Conservation (phyloP, 2,113 vertebrate genomes). For the Hepsetus odoe region DNA sequence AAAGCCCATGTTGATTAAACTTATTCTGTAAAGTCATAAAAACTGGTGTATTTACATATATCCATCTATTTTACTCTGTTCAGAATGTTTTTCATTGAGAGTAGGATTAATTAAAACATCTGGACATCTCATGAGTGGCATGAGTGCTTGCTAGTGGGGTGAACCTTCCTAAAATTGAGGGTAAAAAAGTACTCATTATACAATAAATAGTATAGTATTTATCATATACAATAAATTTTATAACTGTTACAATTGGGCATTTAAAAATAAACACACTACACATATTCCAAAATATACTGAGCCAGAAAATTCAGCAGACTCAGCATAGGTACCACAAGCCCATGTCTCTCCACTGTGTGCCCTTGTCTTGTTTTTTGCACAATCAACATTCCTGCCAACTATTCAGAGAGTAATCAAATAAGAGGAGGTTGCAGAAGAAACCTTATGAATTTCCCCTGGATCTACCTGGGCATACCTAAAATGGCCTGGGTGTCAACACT, state of each 20-base stretch:
- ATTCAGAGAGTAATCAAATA: constrained; percentile 65
- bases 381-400: constrained; percentile 63
- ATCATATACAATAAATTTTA: no score
- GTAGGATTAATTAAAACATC: no score
- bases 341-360: constrained; percentile 58
- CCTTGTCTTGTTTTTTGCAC: constrained; percentile 69
- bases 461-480: not conserved
- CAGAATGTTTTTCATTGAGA: no score
- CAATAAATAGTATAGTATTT: not conserved
- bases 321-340: not conserved
- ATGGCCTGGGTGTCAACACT: constrained; percentile 21
- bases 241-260: no score
- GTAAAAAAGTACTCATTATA: no score
- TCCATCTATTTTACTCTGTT: no score
- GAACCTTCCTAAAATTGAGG: no score
- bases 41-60: no score
- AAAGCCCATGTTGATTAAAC: no score
- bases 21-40: no score
- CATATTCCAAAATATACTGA: not conserved
- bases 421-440: constrained; percentile 54
- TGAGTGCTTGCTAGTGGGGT: no score
- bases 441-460: constrained; percentile 58
- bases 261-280: not conserved
- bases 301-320: not conserved
- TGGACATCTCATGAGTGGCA: no score